phyloP scores from a whole-genome alignment of 1,140 invertebrate genomes.

The Drusus annulatus region DNA sequence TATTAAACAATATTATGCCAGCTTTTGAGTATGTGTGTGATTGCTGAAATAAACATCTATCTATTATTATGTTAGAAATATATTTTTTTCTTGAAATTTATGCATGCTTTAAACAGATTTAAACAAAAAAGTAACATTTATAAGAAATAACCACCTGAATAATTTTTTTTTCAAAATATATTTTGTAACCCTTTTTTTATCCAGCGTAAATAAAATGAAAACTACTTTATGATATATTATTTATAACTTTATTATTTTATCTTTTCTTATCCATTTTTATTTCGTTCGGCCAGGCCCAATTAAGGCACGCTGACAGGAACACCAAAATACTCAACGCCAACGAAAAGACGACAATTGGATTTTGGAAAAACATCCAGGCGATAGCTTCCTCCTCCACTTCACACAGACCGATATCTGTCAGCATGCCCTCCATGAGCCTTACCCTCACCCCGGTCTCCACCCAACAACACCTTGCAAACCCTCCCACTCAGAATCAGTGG shows the following conservation, averaged over 20 bases:
- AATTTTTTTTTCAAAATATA: neutral
- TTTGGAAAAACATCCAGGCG: conserved; percentile 65
- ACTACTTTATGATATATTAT: conserved; percentile 40
- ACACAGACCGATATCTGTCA: conserved; percentile 61
- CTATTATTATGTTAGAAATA: too few relatives aligned
- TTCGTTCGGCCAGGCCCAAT: conserved; percentile 59
- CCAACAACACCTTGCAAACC: conserved; percentile 59
- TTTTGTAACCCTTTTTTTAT: conserved; percentile 9
- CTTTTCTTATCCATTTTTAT: conserved; percentile 43
- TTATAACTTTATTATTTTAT: conserved; percentile 14
- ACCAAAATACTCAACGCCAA: conserved; percentile 55
- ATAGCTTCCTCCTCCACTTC: conserved; percentile 62
- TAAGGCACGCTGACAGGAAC: conserved; percentile 6
- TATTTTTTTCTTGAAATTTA: too few relatives aligned
- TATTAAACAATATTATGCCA: too few relatives aligned
- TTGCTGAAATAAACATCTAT: too few relatives aligned
- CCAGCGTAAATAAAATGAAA: neutral
- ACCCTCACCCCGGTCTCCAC: conserved; percentile 67
- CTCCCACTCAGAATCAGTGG: conserved; percentile 62
- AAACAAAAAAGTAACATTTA: too few relatives aligned
- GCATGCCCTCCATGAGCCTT: conserved; percentile 68
- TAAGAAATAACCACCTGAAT: too few relatives aligned
- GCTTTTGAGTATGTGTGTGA: too few relatives aligned
- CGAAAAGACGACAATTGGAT: conserved; percentile 55
- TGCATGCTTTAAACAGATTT: too few relatives aligned